Base-by-base conservation (phyloP, 2,797 vertebrate genomes). In the Champsocephalus gunnari region DNA sequence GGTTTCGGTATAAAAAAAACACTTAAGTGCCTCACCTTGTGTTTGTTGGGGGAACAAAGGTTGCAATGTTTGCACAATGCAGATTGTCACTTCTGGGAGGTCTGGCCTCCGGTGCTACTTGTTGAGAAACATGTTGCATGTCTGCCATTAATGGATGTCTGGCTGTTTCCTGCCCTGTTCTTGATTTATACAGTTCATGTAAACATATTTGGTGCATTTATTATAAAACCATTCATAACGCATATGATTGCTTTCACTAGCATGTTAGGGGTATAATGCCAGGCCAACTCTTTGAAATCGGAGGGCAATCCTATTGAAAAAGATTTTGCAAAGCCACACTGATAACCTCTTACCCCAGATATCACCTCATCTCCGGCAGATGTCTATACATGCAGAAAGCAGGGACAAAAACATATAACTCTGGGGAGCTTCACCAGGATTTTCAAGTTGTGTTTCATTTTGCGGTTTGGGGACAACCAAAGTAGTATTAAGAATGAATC, bases 71-170 rank as follows among this genome's bases (percentile, higher is more conserved):
- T 93, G 93, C 92, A 92, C 89, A 93, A 93, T 84, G 88, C 81
- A 84, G 65, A 91, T 85, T 88, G 90, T 82, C 88, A 84, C 91
- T 93, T 91, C 92, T 94, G 94, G 94, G 95, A 94, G 95, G 95
- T 95, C 95, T 93, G 64, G 90, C 92, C 90, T 92, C 77, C 9
- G 71, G 93, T 89, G 87, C 74, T 90, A 80, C 86, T 89, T 85
- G 85, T 88, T 73, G 81, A 80, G 77, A 89, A 91, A 86, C 87
- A 88, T 87, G 81, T 90, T 89, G 89, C 86, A 78, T 85, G 88
- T 84, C 56, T 83, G 75, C 82, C 70, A 74, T 88, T 92, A 91
- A 90, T 90, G 82, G 85, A 58, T 54, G 87, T 81, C 79, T 90
- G 64, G 82, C 78, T 79, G 50, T 84, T 89, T 83, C 73, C 76